Evolutionary conservation across 64 coral and sea anemone genomes (phyloP).

Genomic region (Porites australiensis): DNA sequence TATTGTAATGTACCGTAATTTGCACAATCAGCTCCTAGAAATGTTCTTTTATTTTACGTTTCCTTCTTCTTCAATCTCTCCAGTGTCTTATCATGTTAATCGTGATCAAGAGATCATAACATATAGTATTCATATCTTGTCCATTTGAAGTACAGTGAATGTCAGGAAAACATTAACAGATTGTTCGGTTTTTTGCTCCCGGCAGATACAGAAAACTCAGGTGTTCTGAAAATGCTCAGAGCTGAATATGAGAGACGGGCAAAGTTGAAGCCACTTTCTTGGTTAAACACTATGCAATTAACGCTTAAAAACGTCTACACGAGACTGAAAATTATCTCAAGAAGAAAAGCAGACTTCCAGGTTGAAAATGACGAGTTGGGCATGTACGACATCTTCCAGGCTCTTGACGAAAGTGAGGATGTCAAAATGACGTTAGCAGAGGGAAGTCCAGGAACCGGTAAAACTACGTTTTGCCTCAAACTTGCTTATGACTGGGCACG

Average conservation of each 20-base stretch:
- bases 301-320: neutral
- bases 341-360: neutral
- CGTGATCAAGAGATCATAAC: too few species aligned
- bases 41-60: too few species aligned
- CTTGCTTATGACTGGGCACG: conserved; percentile 40
- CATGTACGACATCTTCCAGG: neutral
- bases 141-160: too few species aligned
- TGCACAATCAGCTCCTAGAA: too few species aligned
- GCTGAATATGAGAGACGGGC: neutral
- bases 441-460: conserved; percentile 39
- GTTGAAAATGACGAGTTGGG: neutral
- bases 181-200: too few species aligned
- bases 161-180: too few species aligned
- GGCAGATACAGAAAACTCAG: too few species aligned
- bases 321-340: conserved; percentile 6
- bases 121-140: too few species aligned
- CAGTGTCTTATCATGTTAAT: too few species aligned
- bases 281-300: neutral
- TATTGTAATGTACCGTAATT: too few species aligned
- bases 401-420: neutral
- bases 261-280: neutral
- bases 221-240: neutral
- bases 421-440: neutral
- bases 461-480: conserved; percentile 47
- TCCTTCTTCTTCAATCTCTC: too few species aligned